Conservation (phyloP, 2,797 vertebrate species). For the Hyperoplus lanceolatus region DNA sequence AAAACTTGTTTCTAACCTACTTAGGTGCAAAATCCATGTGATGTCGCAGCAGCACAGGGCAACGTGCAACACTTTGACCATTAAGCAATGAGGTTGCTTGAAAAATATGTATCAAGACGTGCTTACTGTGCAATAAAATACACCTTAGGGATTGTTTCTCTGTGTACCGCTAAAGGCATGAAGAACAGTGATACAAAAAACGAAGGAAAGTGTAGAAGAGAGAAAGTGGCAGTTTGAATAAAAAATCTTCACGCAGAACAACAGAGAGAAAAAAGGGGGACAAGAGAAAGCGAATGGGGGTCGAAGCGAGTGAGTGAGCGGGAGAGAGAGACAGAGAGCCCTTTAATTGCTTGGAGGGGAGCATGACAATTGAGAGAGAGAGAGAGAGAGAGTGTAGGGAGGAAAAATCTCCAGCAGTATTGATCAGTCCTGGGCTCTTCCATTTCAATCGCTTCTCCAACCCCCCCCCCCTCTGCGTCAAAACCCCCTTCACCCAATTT, state of each 20-base stretch:
- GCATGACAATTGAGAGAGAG: conserved; percentile 85
- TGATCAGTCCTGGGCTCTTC: conserved; percentile 84
- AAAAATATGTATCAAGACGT: background rate
- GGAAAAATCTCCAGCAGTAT: conserved; percentile 85
- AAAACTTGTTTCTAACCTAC: conserved; percentile 41
- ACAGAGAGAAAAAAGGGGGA: background rate
- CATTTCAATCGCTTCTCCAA: conserved; percentile 78
- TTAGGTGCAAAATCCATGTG: conserved; percentile 26
- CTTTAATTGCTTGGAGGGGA: conserved; percentile 85
- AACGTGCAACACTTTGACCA: background rate
- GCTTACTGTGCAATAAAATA: too few species aligned
- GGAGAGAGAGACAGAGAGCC: conserved; percentile 60
- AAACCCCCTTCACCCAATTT: conserved; percentile 80
- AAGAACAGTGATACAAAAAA: conserved; percentile 5
- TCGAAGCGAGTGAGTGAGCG: conserved; percentile 14
- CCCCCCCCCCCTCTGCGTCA: conserved; percentile 69
- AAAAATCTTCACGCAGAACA: conserved; percentile 2
- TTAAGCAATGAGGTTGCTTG: background rate
- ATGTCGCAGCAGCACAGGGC: background rate
- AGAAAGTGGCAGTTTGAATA: background rate
- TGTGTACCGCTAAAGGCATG: background rate
- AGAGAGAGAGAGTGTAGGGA: conserved; percentile 66
- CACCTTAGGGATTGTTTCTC: background rate
- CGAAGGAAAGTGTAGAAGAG: background rate
- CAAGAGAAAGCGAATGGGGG: conserved; percentile 10